Base-by-base conservation (phyloP, 1,140 invertebrate species). In the Theocolax elegans region DNA sequence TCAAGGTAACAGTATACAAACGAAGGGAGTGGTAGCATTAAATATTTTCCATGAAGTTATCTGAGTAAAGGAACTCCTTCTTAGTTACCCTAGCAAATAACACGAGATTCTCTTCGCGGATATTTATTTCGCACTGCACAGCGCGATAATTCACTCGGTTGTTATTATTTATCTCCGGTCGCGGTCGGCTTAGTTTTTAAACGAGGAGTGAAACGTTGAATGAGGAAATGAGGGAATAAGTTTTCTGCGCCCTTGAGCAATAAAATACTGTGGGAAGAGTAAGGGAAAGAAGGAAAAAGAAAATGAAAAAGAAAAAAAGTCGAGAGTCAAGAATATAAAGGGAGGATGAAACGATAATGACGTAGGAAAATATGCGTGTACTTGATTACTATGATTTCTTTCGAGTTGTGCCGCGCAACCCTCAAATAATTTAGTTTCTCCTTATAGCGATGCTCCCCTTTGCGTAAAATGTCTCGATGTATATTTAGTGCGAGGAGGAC, bases 361-460 rank as follows among this genome's bases (percentile, higher is more conserved):
- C 56, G 63, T 25, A 23, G 73, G 74, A 77, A 81, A 83, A 84
- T 82, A 83, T 79, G 74, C 77, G 80, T 75, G 81, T 77, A 81
- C 80, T 83, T 83, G 82, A 85, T 85, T 85, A 85, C 83, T 83
- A 81, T 84, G 77, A 84, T 83, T 80, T 83, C 81, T 83, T 81
- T 81, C 76, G 76, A 73, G 66, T 62, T 71, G n/a, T n/a, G n/a
- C n/a, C n/a, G n/a, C 62, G 35, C 71, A 75, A 79, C 80, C 81
- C 81, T 80, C 79, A 80, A 84, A 83, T 83, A 83, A 83, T 77
- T 82, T 80, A 67, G 72, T 81, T 81, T 83, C 81, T 83, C 79
- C 78, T 84, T 83, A n/a, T n/a, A 82, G 81, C 56, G 48, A 62
- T 51, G 38, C 62, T 65, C 67, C 70, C 27, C 44, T 67, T 67